Percentiles rank a stretch among this genome's conserved stretches.
Evolutionary conservation across 2,113 vertebrate species (phyloP).

Genomic region (Euleptes europaea): DNA sequence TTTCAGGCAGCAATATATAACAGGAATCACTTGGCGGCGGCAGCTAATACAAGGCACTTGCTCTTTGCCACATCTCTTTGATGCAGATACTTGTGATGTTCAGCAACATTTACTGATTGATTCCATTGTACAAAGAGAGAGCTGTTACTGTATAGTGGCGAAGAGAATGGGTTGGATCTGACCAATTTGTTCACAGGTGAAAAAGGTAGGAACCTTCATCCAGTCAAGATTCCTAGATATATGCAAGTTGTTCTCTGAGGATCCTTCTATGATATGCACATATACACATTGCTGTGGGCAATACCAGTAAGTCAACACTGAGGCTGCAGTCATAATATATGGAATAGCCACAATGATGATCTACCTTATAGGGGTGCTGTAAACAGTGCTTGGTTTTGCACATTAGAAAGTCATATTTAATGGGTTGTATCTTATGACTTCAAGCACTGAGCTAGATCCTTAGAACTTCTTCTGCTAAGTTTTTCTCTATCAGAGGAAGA

Average conservation of each 20-base stretch:
- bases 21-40: not conserved
- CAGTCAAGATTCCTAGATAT: not conserved
- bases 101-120: not conserved
- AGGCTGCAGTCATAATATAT: not conserved
- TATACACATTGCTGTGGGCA: not conserved
- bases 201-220: not conserved
- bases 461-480: no score
- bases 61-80: no score
- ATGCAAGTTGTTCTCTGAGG: not conserved
- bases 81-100: not conserved
- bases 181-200: not conserved
- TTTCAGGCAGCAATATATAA: not conserved
- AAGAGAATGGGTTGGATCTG: not conserved
- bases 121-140: not conserved
- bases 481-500: no score
- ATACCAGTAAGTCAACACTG: not conserved
- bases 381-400: no score
- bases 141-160: not conserved
- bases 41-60: no score
- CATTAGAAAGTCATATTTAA: no score
- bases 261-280: not conserved
- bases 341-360: not conserved
- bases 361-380: not conserved
- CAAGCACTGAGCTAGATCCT: no score
- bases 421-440: no score